A percentile compares a stretch with the other conserved stretches of the same genome.
These are phyloP conservation scores for Turritopsis rubra DNA, from an alignment of 30 jellyfish, hydroid and myxozoan genomes.

Conservation along the genomic window DNA sequence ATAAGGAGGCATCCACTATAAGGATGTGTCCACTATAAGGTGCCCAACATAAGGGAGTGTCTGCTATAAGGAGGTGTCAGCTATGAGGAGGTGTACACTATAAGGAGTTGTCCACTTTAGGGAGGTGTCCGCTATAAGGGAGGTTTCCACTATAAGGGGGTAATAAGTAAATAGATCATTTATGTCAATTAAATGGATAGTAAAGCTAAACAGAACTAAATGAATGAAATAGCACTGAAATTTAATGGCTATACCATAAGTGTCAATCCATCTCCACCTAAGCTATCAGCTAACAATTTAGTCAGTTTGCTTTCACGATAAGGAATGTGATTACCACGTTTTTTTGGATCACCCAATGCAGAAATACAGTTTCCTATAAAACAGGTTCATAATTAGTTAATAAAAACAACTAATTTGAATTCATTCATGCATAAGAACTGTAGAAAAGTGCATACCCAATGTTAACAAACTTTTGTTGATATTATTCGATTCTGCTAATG, in stretches of 20 bases:
- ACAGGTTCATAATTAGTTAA: too few species aligned
- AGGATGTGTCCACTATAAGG: too few species aligned
- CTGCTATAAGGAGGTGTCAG: too few species aligned
- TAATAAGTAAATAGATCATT: too few species aligned
- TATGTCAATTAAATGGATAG: too few species aligned
- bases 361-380: conserved; percentile 85
- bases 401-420: neutral
- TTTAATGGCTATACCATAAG: conserved; percentile 69
- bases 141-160: too few species aligned
- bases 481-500: conserved; percentile 84
- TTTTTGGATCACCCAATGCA: conserved; percentile 90
- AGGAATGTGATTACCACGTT: conserved; percentile 82
- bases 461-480: conserved; percentile 92
- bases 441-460: conserved; percentile 40
- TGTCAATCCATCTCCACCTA: conserved; percentile 98
- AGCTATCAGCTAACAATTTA: conserved; percentile 79
- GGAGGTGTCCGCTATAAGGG: too few species aligned
- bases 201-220: neutral
- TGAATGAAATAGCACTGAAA: too few species aligned
- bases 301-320: conserved; percentile 95
- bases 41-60: too few species aligned
- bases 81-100: too few species aligned
- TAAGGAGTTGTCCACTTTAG: too few species aligned
- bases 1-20: too few species aligned
- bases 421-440: neutral